phyloP scores from a whole-genome alignment of 2,797 vertebrate genomes.

The Myotis myotis region DNA sequence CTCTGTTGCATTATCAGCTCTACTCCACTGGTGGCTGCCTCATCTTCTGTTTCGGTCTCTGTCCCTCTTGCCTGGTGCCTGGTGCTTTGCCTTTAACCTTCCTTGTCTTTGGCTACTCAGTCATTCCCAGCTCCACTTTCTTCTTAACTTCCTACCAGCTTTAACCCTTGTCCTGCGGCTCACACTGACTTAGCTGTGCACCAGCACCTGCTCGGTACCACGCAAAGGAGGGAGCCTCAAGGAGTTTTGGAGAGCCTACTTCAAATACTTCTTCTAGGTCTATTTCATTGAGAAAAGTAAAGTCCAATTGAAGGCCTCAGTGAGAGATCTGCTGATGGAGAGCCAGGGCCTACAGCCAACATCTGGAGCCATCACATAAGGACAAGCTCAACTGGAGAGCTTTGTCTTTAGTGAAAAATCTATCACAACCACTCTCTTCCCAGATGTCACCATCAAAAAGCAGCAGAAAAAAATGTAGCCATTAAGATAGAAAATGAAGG shows the following conservation, averaged over 20 bases:
- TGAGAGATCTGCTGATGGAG: neutral
- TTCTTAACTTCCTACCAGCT: neutral
- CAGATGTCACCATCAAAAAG: neutral
- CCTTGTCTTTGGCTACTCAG: neutral
- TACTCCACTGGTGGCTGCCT: neutral
- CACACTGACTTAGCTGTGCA: neutral
- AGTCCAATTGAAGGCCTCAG: neutral
- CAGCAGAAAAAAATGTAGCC: neutral
- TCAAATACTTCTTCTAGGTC: neutral
- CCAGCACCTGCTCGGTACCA: neutral
- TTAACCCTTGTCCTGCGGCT: neutral
- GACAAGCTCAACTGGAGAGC: neutral
- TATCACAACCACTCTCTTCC: neutral
- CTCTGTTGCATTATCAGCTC: too few relatives aligned
- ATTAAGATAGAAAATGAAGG: slow-evolving; percentile 37
- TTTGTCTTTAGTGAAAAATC: neutral
- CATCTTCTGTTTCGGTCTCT: neutral
- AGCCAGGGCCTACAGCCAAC: neutral
- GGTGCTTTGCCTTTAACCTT: neutral
- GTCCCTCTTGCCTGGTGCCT: neutral
- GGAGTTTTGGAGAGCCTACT: neutral
- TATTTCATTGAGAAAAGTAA: slow-evolving; percentile 7
- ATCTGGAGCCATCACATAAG: neutral
- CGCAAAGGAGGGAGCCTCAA: neutral
- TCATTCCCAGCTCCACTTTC: neutral